phyloP scores from a whole-genome alignment of 1,140 invertebrate species.

The Heliconius eleuchia region DNA sequence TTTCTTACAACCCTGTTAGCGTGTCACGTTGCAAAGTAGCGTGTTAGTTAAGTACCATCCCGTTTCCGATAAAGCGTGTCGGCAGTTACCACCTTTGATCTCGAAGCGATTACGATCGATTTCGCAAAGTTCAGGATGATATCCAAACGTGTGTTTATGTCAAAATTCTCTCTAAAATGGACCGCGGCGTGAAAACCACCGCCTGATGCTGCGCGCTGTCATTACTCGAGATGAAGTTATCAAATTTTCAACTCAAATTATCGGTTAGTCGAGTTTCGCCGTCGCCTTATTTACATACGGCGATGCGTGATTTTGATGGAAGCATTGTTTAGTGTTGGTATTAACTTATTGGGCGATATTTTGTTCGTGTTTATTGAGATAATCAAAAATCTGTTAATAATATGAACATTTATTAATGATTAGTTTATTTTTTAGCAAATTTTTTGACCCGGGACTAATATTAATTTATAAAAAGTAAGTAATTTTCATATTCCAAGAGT shows the following conservation, averaged over 20 bases:
- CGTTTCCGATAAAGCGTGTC: neutral
- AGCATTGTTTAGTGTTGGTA: neutral
- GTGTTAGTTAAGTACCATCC: neutral
- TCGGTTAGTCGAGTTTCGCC: slow-evolving; percentile 19
- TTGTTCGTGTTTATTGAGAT: neutral
- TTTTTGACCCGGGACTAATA: too few relatives aligned
- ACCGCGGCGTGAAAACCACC: neutral
- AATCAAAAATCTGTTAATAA: neutral
- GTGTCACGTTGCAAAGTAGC: neutral
- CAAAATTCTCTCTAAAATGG: neutral
- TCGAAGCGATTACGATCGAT: neutral
- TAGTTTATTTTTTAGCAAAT: too few relatives aligned
- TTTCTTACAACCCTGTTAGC: neutral
- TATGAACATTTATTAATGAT: too few relatives aligned
- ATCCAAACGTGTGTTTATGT: neutral
- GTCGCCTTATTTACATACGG: slow-evolving; percentile 27
- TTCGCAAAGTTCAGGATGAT: neutral
- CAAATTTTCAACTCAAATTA: slow-evolving; percentile 30
- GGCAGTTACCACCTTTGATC: neutral
- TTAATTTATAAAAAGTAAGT: too few relatives aligned
- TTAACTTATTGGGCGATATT: slow-evolving; percentile 16
- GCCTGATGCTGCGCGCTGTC: slow-evolving; percentile 18
- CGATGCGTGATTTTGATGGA: slow-evolving; percentile 28
- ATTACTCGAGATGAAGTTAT: slow-evolving; percentile 37
- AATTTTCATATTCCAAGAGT: too few relatives aligned